Percentiles rank a stretch among this genome's conserved stretches.
Conservation (phyloP, 2,888 invertebrate species). For the Xylophagus ater region DNA sequence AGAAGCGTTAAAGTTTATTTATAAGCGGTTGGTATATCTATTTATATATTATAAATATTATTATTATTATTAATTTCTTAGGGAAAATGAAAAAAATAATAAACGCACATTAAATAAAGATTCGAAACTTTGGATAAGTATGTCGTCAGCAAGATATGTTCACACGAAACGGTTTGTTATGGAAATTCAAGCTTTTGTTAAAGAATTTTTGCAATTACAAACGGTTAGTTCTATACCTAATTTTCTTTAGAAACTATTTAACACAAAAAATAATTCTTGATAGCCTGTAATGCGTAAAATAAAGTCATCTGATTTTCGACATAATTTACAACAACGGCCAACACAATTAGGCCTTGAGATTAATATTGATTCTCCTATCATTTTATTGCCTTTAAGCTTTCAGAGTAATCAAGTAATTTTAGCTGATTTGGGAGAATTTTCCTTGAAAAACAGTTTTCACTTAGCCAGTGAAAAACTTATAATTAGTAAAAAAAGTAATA, state of each 20-base stretch:
- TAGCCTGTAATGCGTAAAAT: slow-evolving; percentile 35
- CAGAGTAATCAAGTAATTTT: slow-evolving; percentile 65
- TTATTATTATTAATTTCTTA: slow-evolving; percentile 10
- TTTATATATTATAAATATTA: slow-evolving; percentile 7
- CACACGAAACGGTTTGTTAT: slow-evolving; percentile 89
- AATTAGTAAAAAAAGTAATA: slow-evolving; percentile 26
- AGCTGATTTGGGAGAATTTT: slow-evolving; percentile 67
- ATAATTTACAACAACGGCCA: slow-evolving; percentile 26
- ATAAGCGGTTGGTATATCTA: slow-evolving; percentile 37
- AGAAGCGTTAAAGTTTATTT: slow-evolving; percentile 70
- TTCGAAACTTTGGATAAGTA: slow-evolving; percentile 46
- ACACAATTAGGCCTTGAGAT: slow-evolving; percentile 34
- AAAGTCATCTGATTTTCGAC: slow-evolving; percentile 28
- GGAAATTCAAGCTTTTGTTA: slow-evolving; percentile 77
- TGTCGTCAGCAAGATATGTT: slow-evolving; percentile 86
- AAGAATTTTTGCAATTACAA: slow-evolving; percentile 73
- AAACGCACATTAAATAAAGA: slow-evolving; percentile 26
- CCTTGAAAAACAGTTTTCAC: slow-evolving; percentile 65
- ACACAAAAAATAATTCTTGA: slow-evolving; percentile 9
- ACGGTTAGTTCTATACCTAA: slow-evolving; percentile 50
- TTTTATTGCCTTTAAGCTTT: slow-evolving; percentile 77
- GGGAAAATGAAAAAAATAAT: slow-evolving; percentile 20
- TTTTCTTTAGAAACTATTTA: slow-evolving; percentile 5
- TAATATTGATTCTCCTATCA: slow-evolving; percentile 56
- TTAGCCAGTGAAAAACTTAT: slow-evolving; percentile 42